phyloP scores from a whole-genome alignment of 2,888 invertebrate genomes.

The Melangyna quadrimaculata region DNA sequence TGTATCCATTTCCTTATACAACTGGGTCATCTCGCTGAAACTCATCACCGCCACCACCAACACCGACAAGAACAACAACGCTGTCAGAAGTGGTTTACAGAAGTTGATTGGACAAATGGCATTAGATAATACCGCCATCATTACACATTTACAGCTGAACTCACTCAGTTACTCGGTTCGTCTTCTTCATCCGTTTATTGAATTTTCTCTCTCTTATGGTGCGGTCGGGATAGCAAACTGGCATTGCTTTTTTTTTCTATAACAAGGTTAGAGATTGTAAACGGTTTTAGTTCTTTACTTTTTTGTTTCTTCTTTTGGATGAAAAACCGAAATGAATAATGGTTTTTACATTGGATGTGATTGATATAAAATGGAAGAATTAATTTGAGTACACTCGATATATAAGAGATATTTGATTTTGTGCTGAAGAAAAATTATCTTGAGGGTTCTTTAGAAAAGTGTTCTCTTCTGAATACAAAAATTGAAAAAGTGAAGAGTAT shows the following conservation, averaged over 20 bases:
- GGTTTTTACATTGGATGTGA: background rate
- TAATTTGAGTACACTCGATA: background rate
- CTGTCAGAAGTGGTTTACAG: conserved; percentile 8
- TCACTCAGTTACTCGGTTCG: conserved; percentile 26
- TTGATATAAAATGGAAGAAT: background rate
- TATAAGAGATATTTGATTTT: background rate
- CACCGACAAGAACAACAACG: background rate
- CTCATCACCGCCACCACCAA: background rate
- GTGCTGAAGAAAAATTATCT: background rate
- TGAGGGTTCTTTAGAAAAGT: no score
- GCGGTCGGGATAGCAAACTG: conserved; percentile 26
- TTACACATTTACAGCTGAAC: conserved; percentile 36
- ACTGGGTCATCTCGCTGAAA: conserved; percentile 36
- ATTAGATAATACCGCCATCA: conserved; percentile 24
- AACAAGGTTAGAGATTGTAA: conserved; percentile 55
- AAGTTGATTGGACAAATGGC: conserved; percentile 67
- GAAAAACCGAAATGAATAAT: background rate
- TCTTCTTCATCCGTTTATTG: conserved; percentile 21
- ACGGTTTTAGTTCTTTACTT: background rate
- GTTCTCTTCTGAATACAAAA: no score
- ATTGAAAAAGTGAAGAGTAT: no score
- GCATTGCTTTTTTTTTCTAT: conserved; percentile 10
- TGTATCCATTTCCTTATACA: conserved; percentile 44
- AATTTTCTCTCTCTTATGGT: conserved; percentile 1
- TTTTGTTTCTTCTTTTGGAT: background rate